phyloP scores from a whole-genome alignment of 2,888 invertebrate genomes.

The Scaptomyza cyrtandrae region DNA sequence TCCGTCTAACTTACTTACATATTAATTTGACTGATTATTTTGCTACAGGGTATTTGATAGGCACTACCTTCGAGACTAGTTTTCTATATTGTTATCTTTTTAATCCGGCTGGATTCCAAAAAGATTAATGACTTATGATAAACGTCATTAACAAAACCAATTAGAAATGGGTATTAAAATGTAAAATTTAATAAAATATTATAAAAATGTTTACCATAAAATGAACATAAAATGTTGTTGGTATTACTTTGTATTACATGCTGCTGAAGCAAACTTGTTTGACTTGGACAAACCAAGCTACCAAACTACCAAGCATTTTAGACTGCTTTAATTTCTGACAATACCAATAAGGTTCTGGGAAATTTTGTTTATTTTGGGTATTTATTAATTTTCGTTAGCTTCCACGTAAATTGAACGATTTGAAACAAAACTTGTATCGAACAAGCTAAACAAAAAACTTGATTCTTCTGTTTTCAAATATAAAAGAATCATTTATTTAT shows the following conservation, averaged over 20 bases:
- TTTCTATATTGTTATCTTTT: slow-evolving; percentile 2
- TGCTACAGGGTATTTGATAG: slow-evolving; percentile 2
- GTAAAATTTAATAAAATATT: background rate
- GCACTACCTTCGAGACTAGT: background rate
- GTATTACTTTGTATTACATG: background rate
- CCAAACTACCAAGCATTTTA: background rate
- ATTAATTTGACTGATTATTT: too few species aligned
- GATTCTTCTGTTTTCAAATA: too few species aligned
- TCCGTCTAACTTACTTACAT: too few species aligned
- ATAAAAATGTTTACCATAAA: background rate
- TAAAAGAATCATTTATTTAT: too few species aligned
- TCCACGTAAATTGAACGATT: too few species aligned
- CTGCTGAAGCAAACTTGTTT: background rate
- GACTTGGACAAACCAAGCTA: background rate
- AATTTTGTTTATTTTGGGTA: too few species aligned
- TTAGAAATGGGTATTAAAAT: background rate
- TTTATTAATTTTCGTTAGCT: too few species aligned
- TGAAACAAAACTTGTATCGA: too few species aligned
- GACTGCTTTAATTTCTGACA: background rate
- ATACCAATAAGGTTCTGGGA: too few species aligned
- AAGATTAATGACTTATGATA: slow-evolving; percentile 3
- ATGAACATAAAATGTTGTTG: background rate
- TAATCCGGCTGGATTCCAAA: background rate
- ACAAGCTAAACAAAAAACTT: too few species aligned
- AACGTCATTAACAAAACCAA: background rate